Percentiles rank a stretch among this genome's conserved stretches.
phyloP scores from a whole-genome alignment of 2,797 vertebrate species.

The Characodon lateralis region DNA sequence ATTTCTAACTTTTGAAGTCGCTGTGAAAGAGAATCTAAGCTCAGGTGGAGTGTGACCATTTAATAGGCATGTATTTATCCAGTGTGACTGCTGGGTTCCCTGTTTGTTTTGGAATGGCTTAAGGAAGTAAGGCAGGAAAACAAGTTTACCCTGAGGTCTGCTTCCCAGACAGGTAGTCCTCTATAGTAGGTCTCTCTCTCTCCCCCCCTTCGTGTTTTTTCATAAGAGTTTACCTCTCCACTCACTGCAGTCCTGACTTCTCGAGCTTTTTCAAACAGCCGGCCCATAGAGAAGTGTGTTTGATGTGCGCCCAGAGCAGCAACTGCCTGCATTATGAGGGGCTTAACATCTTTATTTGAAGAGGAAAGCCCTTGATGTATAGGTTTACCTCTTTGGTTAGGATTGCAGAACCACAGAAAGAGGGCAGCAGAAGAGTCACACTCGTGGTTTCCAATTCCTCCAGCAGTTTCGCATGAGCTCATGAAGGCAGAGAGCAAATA shows the following conservation, averaged over 20 bases:
- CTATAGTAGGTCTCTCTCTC: constrained; percentile 67
- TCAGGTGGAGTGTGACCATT: constrained; percentile 73
- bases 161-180: constrained; percentile 77
- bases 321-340: constrained; percentile 54
- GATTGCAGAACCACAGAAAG: constrained; percentile 60
- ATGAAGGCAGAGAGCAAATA: constrained; percentile 55
- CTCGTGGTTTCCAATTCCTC: constrained; percentile 61
- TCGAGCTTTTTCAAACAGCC: constrained; percentile 68
- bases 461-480: constrained; percentile 63
- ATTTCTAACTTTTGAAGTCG: constrained; percentile 61
- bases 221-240: constrained; percentile 64
- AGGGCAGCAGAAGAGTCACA: constrained; percentile 43
- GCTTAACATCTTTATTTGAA: constrained; percentile 69
- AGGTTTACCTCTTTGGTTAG: constrained; percentile 73
- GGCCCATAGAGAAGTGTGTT: constrained; percentile 67
- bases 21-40: constrained; percentile 65
- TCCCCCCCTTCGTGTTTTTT: constrained; percentile 43
- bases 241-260: constrained; percentile 55
- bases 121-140: constrained; percentile 82
- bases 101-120: constrained; percentile 82
- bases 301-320: constrained; percentile 73
- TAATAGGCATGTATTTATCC: constrained; percentile 78
- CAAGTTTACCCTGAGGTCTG: constrained; percentile 80
- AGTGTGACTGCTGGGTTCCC: constrained; percentile 71
- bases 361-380: constrained; percentile 80